A percentile compares a stretch with the other conserved stretches of the same genome.
phyloP scores from a whole-genome alignment of 2,888 invertebrate species.

The Nemoura dubitans region DNA sequence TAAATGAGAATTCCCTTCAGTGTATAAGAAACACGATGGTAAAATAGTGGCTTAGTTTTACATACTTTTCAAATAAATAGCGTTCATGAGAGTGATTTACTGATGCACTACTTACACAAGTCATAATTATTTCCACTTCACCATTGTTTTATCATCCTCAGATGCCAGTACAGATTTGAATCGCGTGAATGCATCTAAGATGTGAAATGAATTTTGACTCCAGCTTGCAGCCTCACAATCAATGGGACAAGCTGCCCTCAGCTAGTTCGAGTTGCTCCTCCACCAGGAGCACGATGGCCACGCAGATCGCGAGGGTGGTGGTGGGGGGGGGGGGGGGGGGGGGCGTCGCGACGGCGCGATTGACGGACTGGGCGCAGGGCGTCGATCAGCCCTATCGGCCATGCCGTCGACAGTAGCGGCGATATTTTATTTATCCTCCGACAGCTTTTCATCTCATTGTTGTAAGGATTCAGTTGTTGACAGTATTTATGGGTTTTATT shows the following conservation, averaged over 20 bases:
- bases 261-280: no score
- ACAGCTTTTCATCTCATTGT: constrained; percentile 44
- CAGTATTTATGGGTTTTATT: constrained; percentile 60
- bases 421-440: constrained; percentile 51
- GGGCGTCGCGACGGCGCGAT: constrained; percentile 59
- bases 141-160: neutral
- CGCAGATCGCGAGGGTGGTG: no score
- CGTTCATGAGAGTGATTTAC: neutral
- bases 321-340: no score
- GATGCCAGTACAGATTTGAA: neutral
- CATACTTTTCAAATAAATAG: constrained; percentile 4
- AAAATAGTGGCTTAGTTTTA: neutral
- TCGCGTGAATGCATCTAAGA: neutral
- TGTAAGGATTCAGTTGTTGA: constrained; percentile 26
- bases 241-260: no score
- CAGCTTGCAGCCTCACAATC: neutral
- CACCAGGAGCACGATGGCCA: no score
- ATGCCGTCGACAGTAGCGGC: constrained; percentile 50
- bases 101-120: neutral
- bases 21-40: neutral
- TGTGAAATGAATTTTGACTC: neutral
- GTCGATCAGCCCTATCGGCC: constrained; percentile 51
- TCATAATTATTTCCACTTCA: neutral
- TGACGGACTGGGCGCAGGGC: constrained; percentile 57
- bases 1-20: neutral